Conservation (phyloP, 2,888 invertebrate species). For the Nebria salina region DNA sequence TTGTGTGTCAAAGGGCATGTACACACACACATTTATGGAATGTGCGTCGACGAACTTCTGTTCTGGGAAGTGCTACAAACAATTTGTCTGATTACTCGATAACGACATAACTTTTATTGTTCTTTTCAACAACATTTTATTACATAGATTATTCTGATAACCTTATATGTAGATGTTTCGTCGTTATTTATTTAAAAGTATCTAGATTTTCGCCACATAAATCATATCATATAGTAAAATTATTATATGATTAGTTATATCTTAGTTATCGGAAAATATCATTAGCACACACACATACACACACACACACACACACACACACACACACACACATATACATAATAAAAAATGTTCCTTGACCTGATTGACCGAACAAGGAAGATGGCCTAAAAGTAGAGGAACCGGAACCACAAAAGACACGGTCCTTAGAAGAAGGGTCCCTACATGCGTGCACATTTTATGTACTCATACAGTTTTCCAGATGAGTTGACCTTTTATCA, state of each 20-base stretch:
- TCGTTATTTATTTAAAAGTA: neutral
- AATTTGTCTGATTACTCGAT: slow-evolving; percentile 32
- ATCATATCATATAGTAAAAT: too few species aligned
- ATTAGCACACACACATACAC: too few species aligned
- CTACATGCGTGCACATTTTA: neutral
- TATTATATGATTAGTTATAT: too few species aligned
- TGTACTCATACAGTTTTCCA: neutral
- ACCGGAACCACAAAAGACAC: neutral
- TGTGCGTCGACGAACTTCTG: slow-evolving; percentile 18
- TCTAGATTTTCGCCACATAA: too few species aligned
- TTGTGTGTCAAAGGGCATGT: neutral
- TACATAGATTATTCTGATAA: neutral
- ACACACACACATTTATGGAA: neutral
- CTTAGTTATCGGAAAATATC: too few species aligned
- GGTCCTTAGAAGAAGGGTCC: neutral
- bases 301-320: too few species aligned
- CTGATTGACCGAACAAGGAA: neutral
- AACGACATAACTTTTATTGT: slow-evolving; percentile 27
- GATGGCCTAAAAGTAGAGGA: neutral
- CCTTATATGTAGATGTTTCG: neutral
- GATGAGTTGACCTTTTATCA: neutral
- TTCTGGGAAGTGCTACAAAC: slow-evolving; percentile 29
- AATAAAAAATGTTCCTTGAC: neutral
- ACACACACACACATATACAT: too few species aligned
- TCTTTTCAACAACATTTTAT: slow-evolving; percentile 12